Base-by-base conservation (phyloP, 1,140 invertebrate species). In the Drosophila watanabei region DNA sequence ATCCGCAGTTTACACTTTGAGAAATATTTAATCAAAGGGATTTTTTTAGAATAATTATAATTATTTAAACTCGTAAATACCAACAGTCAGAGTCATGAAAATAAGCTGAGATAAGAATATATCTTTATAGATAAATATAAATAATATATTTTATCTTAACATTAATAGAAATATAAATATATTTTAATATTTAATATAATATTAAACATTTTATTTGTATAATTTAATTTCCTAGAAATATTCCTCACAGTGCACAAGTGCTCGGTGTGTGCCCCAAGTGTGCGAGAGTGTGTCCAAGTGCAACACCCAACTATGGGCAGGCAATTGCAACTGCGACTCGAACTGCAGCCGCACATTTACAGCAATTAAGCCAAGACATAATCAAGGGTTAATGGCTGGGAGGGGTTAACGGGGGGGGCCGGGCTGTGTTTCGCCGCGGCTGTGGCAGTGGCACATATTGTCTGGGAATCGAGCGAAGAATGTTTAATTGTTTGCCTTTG, bases 301-400 rank as follows among this genome's bases (percentile, higher is more conserved):
- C 69, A 72, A 72, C 69, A 71, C 69, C 73, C 75, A 70, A 62
- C 65, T 70, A 70, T 70, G 75, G 57, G 57, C 56, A 60, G 62
- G 57, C 64, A 51, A 56, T 61, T 49, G 60, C 61, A 66, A 72
- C 79, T 43, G 66, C 79, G 49, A 63, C 77, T 49, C 39, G 72
- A 69, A 73, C 73, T 68, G 58, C 80, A 70, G 68, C 60, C 65
- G 61, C 70, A 59, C 75, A 76, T 76, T 76, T 63, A 64, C 71
- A 65, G 73, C 73, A 75, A 76, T 76, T 76, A 76, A 76, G 71
- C 69, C 69, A 72, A 72, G 69, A 71, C 69, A 72, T 72, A 72
- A 72, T 72, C 69, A 49, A 41, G 20, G 69, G 51, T 58, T 71
- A 39, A 33, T 39, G 66, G 61, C 13, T 24, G 63, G 63, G 58